A percentile compares a stretch with the other conserved stretches of the same genome.
Evolutionary conservation across 2,113 vertebrate species (phyloP).

Genomic region (Neomonachus schauinslandi): DNA sequence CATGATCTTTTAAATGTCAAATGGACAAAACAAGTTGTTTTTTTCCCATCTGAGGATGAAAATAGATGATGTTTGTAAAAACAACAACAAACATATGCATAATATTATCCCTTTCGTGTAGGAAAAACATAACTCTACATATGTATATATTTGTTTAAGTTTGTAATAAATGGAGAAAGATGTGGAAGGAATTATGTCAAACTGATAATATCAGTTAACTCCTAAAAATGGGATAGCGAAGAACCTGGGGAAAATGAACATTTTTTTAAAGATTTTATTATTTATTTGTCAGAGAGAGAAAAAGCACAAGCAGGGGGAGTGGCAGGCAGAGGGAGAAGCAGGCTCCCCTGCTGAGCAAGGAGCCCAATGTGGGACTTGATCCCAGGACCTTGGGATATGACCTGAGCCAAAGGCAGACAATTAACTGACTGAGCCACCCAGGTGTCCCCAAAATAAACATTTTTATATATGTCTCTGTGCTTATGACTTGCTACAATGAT

Average conservation of each 20-base stretch:
- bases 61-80: not conserved
- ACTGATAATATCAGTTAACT: not conserved
- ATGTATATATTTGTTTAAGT: not conserved
- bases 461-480: not conserved
- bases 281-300: too few species aligned
- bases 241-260: not conserved
- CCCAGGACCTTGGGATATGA: too few species aligned
- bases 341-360: too few species aligned
- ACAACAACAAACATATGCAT: not conserved
- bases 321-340: too few species aligned
- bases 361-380: too few species aligned
- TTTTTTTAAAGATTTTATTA: not conserved
- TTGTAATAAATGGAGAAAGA: not conserved
- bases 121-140: not conserved
- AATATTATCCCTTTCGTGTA: not conserved
- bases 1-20: constrained; percentile 9
- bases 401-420: too few species aligned
- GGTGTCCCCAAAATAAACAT: not conserved
- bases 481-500: not conserved
- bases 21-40: not conserved
- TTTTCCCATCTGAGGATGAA: not conserved
- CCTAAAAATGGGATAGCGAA: not conserved
- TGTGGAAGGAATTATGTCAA: not conserved
- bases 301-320: too few species aligned
- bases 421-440: too few species aligned